Evolutionary conservation across 2,888 invertebrate species (phyloP).

Genomic region (Phyllotreta striolata): DNA sequence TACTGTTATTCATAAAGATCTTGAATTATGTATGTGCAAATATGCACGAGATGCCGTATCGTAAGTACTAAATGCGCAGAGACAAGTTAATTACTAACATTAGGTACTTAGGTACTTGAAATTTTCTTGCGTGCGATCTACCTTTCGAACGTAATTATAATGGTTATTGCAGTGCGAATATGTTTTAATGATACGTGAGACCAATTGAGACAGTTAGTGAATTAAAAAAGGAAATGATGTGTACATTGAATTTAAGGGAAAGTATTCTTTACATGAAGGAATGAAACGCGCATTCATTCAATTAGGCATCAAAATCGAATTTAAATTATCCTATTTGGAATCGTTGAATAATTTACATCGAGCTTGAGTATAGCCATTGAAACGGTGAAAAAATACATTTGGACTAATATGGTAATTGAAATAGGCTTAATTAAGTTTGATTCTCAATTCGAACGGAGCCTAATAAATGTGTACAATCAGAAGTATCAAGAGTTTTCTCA

Average conservation of each 20-base stretch:
- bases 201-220: constrained; percentile 1
- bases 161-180: constrained; percentile 33
- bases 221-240: too few species aligned
- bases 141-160: constrained; percentile 28
- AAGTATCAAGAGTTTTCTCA: constrained; percentile 45
- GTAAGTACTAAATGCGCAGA: constrained; percentile 34
- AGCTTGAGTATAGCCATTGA: constrained; percentile 13
- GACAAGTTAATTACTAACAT: constrained; percentile 40
- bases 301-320: constrained; percentile 22
- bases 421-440: constrained; percentile 29
- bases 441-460: constrained; percentile 30
- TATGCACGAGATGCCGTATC: constrained; percentile 37
- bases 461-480: constrained; percentile 34
- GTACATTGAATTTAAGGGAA: too few species aligned
- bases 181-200: constrained; percentile 30
- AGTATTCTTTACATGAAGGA: constrained; percentile 10
- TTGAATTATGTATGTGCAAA: constrained; percentile 39
- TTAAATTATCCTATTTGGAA: constrained; percentile 29
- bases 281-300: not conserved
- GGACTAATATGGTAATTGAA: constrained; percentile 36
- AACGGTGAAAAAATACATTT: constrained; percentile 26
- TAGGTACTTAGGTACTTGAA: constrained; percentile 20
- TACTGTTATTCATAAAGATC: not conserved
- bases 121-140: constrained; percentile 34
- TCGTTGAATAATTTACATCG: constrained; percentile 26